These are phyloP conservation scores for Drosophila lacteicornis DNA, from an alignment of 1,140 invertebrate species.

Conservation along the genomic window DNA sequence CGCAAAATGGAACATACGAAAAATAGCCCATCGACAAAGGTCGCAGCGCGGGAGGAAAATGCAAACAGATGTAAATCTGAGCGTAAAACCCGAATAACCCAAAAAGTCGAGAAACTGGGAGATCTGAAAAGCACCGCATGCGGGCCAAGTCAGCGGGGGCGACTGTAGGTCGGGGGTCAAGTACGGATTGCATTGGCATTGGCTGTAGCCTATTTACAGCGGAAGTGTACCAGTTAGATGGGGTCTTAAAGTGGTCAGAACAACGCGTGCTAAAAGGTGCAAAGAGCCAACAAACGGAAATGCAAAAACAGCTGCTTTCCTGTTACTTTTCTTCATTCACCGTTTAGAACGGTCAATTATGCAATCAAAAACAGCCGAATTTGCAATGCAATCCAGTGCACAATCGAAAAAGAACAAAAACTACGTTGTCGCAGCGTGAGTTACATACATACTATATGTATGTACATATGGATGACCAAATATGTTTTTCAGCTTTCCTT, in stretches of 20 bases:
- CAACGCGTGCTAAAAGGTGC: constrained; percentile 75
- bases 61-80: constrained; percentile 80
- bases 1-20: constrained; percentile 57
- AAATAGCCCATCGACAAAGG: constrained; percentile 62
- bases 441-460: neutral
- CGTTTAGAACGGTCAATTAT: constrained; percentile 47
- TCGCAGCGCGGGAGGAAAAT: constrained; percentile 49
- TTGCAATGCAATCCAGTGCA: constrained; percentile 8
- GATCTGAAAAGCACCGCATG: constrained; percentile 70
- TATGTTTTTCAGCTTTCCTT: constrained; percentile 27
- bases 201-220: constrained; percentile 26
- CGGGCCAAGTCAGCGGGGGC: constrained; percentile 66
- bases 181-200: constrained; percentile 58
- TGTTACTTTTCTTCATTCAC: neutral
- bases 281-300: constrained; percentile 51
- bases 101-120: constrained; percentile 54
- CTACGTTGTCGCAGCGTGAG: constrained; percentile 37
- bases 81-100: constrained; percentile 70
- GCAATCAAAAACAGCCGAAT: constrained; percentile 59
- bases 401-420: neutral
- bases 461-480: neutral
- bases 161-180: constrained; percentile 58
- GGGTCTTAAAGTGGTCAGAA: constrained; percentile 39
- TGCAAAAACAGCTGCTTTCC: constrained; percentile 51
- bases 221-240: constrained; percentile 61